Evolutionary conservation across 2,113 vertebrate genomes (phyloP), one percentile per base, ranked within the genome.

Genomic region (Tympanuchus pallidicinctus): DNA sequence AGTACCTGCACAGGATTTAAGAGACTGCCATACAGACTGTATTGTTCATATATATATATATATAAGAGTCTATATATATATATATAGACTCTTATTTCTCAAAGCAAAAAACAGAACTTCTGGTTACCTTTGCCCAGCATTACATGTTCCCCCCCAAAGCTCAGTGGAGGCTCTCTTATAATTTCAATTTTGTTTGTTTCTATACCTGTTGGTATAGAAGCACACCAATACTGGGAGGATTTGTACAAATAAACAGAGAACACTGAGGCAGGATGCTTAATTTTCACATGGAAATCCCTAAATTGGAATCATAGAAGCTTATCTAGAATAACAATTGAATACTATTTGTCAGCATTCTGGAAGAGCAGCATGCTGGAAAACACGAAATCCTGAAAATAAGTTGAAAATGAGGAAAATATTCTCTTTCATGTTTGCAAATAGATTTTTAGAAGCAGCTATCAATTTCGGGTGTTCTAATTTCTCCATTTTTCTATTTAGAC

Each of bases 221-320:
- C 12, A 15, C n/a, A n/a, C 52, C 32, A 56, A 57, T 30, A 32
- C 10, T 27, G 28, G n/a, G 72, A n/a, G 7, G 6, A 2, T 32
- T 5, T 50, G 42, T 9, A 14, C 11, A n/a, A 60, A 45, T 22
- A 17, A 56, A 10, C 11, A 36, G 16, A 69, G 5, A 20, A n/a
- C 47, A 27, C 2, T 5, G 1, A 36, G 17, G 42, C 19, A 1
- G 2, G 36, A 70, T 25, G 63, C 1, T 28, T 56, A 3, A 38
- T 27, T 6, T n/a, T 17, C 71, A 74, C 14, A 3, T 0, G 32
- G 24, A n/a, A 54, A 54, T 54, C 27, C 27, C 15, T 54, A 28
- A 16, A 27, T 28, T 28, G 28, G 52, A 54, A 54, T 54, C 52
- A 54, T 16, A 54, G 52, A 28, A 54, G 27, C 52, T 27, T 54